Conservation (phyloP, 1,140 invertebrate genomes). For the Steinernema khuongi region DNA sequence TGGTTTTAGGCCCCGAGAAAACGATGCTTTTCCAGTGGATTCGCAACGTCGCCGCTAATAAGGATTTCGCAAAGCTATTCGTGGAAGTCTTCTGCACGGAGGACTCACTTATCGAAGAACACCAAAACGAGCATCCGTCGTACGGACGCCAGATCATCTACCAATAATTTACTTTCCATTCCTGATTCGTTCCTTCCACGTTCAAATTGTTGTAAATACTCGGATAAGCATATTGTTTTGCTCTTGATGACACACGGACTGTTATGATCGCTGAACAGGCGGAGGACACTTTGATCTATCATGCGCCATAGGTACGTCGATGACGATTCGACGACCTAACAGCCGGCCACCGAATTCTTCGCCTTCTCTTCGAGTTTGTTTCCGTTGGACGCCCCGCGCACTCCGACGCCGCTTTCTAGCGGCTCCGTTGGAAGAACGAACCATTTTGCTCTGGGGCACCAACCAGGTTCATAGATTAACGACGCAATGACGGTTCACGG, state of each 20-base stretch:
- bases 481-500: not conserved
- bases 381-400: not conserved
- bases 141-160: not conserved
- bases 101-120: not conserved
- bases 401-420: not conserved
- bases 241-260: not conserved
- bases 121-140: not conserved
- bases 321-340: too few species aligned
- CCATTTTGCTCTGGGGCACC: not conserved
- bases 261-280: not conserved
- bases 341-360: not conserved
- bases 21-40: not conserved
- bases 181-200: not conserved
- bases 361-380: not conserved
- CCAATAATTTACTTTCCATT: not conserved
- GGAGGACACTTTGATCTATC: not conserved
- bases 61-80: not conserved
- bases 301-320: too few species aligned
- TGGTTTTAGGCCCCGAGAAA: not conserved
- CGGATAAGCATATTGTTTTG: not conserved
- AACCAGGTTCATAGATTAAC: constrained; percentile 9
- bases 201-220: not conserved
- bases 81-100: not conserved
- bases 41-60: not conserved
- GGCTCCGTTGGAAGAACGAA: not conserved